These are phyloP conservation scores for Lysiphlebus fabarum DNA, from an alignment of 1,140 invertebrate genomes.

Conservation along the genomic window DNA sequence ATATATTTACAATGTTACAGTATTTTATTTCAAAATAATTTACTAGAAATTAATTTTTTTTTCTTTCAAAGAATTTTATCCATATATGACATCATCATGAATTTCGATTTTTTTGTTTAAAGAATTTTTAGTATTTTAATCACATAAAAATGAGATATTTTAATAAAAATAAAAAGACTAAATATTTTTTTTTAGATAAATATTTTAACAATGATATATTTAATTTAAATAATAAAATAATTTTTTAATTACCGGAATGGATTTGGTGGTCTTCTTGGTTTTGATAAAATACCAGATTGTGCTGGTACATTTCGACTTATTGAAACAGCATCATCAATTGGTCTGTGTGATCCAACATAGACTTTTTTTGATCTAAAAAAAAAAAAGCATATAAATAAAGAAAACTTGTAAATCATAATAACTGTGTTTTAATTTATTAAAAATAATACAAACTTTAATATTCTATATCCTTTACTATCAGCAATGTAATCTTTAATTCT, in stretches of 20 bases:
- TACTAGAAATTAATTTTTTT: too few species aligned
- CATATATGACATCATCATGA: too few species aligned
- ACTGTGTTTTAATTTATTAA: neutral
- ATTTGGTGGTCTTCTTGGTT: slow-evolving; percentile 52
- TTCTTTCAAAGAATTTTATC: too few species aligned
- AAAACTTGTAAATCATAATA: slow-evolving; percentile 5
- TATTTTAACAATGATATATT: too few species aligned
- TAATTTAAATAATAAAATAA: too few species aligned
- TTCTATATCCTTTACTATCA: slow-evolving; percentile 74
- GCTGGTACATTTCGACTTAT: slow-evolving; percentile 68
- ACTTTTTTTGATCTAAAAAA: slow-evolving; percentile 66
- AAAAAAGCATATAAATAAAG: slow-evolving; percentile 1
- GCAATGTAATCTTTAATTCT: slow-evolving; percentile 84
- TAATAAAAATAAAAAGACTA: too few species aligned
- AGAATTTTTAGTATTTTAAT: too few species aligned
- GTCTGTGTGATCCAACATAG: slow-evolving; percentile 68
- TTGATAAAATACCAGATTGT: slow-evolving; percentile 62
- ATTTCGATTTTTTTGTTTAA: too few species aligned
- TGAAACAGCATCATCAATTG: slow-evolving; percentile 67
- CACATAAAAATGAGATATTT: too few species aligned
- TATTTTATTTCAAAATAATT: too few species aligned
- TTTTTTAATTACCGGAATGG: slow-evolving; percentile 44
- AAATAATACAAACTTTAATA: slow-evolving; percentile 58
- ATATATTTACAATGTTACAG: too few species aligned
- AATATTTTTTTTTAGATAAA: too few species aligned